A percentile compares a stretch with the other conserved stretches of the same genome.
Conservation (phyloP, 2,888 invertebrate species). For the Lasioglossum marginatum region DNA sequence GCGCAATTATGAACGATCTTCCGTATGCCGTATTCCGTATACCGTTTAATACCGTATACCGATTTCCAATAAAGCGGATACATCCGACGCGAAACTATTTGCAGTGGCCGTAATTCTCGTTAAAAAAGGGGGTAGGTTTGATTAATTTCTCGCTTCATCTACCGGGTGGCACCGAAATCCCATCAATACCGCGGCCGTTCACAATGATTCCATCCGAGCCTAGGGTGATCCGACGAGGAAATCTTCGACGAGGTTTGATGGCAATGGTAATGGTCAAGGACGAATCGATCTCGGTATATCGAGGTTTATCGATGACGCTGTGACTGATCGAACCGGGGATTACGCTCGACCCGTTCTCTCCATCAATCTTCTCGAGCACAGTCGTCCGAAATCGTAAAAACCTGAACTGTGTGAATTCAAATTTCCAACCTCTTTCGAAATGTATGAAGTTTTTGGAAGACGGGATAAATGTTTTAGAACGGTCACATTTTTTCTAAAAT, state of each 20-base stretch:
- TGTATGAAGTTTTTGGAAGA: background rate
- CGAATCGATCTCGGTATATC: background rate
- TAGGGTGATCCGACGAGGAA: background rate
- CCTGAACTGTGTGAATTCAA: background rate
- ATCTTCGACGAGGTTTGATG: background rate
- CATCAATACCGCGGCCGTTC: background rate
- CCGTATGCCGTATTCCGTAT: background rate
- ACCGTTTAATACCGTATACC: too few species aligned
- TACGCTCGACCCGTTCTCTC: background rate
- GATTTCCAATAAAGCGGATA: slow-evolving; percentile 14
- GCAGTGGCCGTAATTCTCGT: background rate
- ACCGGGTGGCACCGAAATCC: background rate
- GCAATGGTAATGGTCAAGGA: background rate
- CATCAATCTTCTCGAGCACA: slow-evolving; percentile 21
- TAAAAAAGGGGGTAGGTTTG: slow-evolving; percentile 15
- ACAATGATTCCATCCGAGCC: background rate
- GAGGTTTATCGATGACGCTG: slow-evolving; percentile 5
- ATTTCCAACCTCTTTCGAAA: background rate
- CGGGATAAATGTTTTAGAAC: too few species aligned
- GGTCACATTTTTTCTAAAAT: too few species aligned
- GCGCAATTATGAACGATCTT: background rate
- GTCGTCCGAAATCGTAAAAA: background rate
- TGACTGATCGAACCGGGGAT: slow-evolving; percentile 19
- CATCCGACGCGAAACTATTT: background rate
- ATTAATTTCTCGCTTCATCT: slow-evolving; percentile 39